Evolutionary conservation across 2,113 vertebrate species (phyloP).

Genomic region (Pelecanus crispus): DNA sequence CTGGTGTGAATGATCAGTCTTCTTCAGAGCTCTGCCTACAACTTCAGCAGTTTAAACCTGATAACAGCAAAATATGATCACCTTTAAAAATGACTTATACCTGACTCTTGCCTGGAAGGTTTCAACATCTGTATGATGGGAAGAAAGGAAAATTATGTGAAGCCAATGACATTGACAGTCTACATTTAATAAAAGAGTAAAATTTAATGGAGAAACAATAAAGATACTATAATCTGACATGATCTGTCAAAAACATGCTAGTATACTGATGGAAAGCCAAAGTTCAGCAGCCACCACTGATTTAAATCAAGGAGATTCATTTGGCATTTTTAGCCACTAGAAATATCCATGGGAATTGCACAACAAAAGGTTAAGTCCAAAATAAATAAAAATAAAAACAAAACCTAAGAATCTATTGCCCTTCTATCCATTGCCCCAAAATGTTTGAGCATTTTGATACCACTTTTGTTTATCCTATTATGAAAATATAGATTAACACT

Average conservation of each 20-base stretch:
- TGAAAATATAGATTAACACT: background rate
- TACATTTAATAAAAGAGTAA: background rate
- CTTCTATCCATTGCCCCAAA: background rate
- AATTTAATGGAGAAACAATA: background rate
- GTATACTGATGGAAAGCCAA: background rate
- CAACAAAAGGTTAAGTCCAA: background rate
- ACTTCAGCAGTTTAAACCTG: background rate
- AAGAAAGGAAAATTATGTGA: background rate
- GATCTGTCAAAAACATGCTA: background rate
- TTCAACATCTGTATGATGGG: background rate
- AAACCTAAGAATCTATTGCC: background rate
- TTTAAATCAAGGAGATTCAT: background rate
- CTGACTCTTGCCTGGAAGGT: background rate
- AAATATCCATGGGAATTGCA: background rate
- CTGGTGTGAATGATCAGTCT: background rate
- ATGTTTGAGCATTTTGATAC: background rate
- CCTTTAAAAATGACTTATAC: background rate
- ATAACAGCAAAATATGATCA: background rate
- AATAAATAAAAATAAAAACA: background rate
- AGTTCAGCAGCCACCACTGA: background rate
- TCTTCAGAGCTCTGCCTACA: background rate
- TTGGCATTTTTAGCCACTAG: background rate
- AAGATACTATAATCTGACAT: background rate
- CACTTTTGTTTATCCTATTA: background rate
- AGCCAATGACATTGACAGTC: background rate